These are phyloP conservation scores for Fulmarus glacialis DNA, from an alignment of 2,113 vertebrate species.

Conservation along the genomic window DNA sequence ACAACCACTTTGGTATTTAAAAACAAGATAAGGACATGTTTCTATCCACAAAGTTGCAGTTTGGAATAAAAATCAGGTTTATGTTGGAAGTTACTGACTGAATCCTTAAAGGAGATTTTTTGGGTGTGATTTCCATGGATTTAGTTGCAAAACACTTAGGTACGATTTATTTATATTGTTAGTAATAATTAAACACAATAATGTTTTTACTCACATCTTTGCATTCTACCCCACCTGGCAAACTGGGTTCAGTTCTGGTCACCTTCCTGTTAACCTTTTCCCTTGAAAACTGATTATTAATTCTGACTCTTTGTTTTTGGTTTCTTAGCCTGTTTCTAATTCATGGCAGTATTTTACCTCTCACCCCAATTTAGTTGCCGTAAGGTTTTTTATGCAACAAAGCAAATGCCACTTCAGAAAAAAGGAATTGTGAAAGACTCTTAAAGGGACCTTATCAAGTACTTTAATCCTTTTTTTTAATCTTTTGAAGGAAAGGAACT, in stretches of 20 bases:
- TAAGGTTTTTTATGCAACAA: not conserved
- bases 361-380: not conserved
- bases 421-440: not conserved
- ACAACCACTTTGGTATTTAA: not conserved
- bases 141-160: not conserved
- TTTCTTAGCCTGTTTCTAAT: constrained; percentile 14
- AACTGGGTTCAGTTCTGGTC: not conserved
- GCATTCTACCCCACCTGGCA: not conserved
- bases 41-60: not conserved
- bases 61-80: not conserved
- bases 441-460: not conserved
- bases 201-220: not conserved
- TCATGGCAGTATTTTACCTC: constrained; percentile 7
- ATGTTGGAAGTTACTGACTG: not conserved
- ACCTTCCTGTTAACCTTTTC: constrained; percentile 14
- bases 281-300: constrained; percentile 23
- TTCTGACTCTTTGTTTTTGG: constrained; percentile 3
- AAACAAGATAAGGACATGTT: not conserved
- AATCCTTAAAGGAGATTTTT: not conserved
- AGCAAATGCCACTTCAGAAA: not conserved
- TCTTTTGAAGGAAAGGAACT: not conserved
- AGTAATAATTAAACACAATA: not conserved
- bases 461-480: not conserved
- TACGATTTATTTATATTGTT: not conserved
- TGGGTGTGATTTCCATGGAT: not conserved